Evolutionary conservation across 1,140 invertebrate genomes (phyloP), one percentile per base, ranked within the genome.

Genomic region (Lepidurus apus): DNA sequence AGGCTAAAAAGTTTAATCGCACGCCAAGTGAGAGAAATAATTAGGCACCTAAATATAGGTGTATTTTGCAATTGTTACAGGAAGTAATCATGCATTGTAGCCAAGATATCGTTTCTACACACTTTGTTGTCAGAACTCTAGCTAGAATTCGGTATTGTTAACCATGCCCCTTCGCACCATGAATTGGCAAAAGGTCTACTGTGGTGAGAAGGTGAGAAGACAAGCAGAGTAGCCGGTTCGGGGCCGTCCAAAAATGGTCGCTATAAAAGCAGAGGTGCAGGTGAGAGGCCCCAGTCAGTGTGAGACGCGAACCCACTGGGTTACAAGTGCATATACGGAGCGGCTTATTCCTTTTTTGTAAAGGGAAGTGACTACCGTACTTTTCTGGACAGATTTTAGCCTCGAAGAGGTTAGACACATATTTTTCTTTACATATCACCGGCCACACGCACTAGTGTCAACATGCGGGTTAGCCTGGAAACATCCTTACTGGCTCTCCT

Each of bases 211-310:
- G 53, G 53, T 65, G 53, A 65, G 53, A 65, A 65, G 53, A 65
- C 53, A n/a, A 65, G 53, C n/a, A n/a, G 10, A 65, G 53, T 65
- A 65, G 53, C 53, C 53, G 53, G 53, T 65, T 21, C 53, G 13
- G 53, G 53, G 53, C 53, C 53, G 53, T 17, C 53, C 53, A 65
- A 65, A 65, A 65, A 65, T 65, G 53, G 53, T 65, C 53, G 53
- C 53, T 65, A 65, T 65, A 65, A 65, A 65, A 65, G 53, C 53
- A n/a, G 53, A 65, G 53, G 53, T 65, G 53, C 53, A 65, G 53
- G 53, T 65, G 53, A 65, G 53, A 65, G 53, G 53, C 17, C 9
- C 21, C 53, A 65, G 53, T 65, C 53, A 65, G 53, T 65, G 53
- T 65, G 53, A 65, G 53, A 65, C 53, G 53, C 17, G 53, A 65